These are phyloP conservation scores for Uloborus diversus DNA, from an alignment of 1,140 invertebrate genomes.

Conservation along the genomic window DNA sequence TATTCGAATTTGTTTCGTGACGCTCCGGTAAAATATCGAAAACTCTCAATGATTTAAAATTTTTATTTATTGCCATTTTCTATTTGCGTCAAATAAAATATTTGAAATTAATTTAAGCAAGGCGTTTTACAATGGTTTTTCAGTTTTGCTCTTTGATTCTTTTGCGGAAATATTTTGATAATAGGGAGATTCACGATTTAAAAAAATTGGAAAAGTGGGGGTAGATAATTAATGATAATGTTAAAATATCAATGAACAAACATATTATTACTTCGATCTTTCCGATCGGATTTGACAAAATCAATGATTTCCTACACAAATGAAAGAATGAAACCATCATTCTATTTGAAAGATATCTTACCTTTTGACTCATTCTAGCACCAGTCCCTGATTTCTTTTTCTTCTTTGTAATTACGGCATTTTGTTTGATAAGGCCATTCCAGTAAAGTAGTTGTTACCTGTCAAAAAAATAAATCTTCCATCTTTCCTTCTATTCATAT, in stretches of 20 bases:
- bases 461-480: background rate
- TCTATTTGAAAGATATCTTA: background rate
- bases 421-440: conserved; percentile 51
- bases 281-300: background rate
- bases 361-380: conserved; percentile 43
- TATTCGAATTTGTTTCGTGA: no score
- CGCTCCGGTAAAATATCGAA: no score
- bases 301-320: background rate
- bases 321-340: background rate
- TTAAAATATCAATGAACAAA: background rate
- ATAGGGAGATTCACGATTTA: background rate
- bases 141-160: no score
- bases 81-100: no score
- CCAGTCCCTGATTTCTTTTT: conserved; percentile 36
- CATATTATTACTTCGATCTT: background rate
- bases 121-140: no score
- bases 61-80: no score
- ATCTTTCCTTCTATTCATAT: background rate
- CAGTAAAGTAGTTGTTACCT: conserved; percentile 39
- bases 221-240: background rate
- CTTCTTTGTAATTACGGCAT: conserved; percentile 35
- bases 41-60: no score
- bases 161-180: no score
- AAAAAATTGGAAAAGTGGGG: background rate
- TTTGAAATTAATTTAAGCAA: background rate